These are phyloP conservation scores for Dichetophora obliterata DNA, from an alignment of 2,888 invertebrate species.

Conservation along the genomic window DNA sequence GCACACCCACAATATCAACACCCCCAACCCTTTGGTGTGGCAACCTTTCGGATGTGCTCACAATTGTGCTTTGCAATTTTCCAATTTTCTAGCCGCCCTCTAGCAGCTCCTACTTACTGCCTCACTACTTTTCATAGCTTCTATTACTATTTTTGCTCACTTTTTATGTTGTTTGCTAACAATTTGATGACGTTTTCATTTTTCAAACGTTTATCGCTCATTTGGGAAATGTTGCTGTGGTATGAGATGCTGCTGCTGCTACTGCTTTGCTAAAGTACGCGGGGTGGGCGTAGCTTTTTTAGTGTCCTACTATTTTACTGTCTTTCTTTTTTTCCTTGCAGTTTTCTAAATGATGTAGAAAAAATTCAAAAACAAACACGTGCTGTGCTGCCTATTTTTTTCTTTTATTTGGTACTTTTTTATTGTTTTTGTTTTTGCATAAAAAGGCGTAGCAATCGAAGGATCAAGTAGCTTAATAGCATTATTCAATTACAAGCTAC, in stretches of 20 bases:
- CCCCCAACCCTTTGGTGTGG: background rate
- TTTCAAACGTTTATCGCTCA: constrained; percentile 24
- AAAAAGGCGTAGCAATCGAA: background rate
- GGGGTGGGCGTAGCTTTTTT: background rate
- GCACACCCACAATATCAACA: background rate
- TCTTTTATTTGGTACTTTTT: background rate
- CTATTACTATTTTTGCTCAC: background rate
- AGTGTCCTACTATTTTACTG: background rate
- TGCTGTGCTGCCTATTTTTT: background rate
- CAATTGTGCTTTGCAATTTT: constrained; percentile 40
- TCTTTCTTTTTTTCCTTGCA: constrained; percentile 3
- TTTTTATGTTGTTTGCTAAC: constrained; percentile 21
- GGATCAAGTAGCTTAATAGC: constrained; percentile 15
- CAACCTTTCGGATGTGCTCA: background rate
- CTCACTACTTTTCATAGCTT: background rate
- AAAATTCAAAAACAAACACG: constrained; percentile 11
- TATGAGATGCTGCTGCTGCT: background rate
- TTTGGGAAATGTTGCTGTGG: background rate
- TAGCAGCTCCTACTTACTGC: background rate
- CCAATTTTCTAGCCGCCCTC: constrained; percentile 26
- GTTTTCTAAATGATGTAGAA: constrained; percentile 9
- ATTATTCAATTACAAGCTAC: constrained; percentile 41
- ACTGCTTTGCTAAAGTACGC: background rate
- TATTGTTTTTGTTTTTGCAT: background rate
- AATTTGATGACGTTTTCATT: constrained; percentile 32